phyloP scores from a whole-genome alignment of 2,888 invertebrate species.

The Chrysotoxum bicinctum region DNA sequence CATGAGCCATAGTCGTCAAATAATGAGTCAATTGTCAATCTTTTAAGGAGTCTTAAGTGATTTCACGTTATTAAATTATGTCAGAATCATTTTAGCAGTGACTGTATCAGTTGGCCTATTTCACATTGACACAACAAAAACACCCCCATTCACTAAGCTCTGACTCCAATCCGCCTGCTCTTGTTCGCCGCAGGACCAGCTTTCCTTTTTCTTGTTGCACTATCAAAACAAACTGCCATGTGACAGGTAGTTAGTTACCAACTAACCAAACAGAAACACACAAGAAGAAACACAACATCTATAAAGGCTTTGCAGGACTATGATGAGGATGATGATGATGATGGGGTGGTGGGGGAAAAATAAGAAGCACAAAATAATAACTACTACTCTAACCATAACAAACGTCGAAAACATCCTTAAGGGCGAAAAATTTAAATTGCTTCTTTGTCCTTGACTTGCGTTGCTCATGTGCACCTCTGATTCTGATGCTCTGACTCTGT shows the following conservation, averaged over 20 bases:
- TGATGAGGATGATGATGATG: background rate
- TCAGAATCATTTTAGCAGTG: background rate
- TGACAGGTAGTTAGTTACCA: constrained; percentile 69
- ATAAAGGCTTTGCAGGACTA: constrained; percentile 26
- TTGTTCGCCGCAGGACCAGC: constrained; percentile 49
- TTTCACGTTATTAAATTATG: background rate
- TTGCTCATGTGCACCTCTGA: constrained; percentile 51
- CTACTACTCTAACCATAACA: constrained; percentile 10
- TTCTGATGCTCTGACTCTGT: background rate
- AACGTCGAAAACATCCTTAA: constrained; percentile 62
- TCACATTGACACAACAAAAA: background rate
- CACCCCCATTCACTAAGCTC: constrained; percentile 11
- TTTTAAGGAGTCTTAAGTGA: too few species aligned
- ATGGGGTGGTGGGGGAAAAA: background rate
- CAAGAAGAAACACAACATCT: constrained; percentile 30
- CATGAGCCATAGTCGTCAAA: too few species aligned
- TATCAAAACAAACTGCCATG: constrained; percentile 64
- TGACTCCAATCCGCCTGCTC: background rate
- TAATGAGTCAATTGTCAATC: too few species aligned
- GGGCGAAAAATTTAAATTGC: constrained; percentile 67
- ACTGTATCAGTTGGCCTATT: constrained; percentile 49
- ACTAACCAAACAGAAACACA: constrained; percentile 17
- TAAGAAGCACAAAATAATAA: constrained; percentile 16
- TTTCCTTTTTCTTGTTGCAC: constrained; percentile 50
- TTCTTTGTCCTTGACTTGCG: constrained; percentile 71